Evolutionary conservation across 1,140 invertebrate genomes (phyloP).

Genomic region (Drosophila varians): DNA sequence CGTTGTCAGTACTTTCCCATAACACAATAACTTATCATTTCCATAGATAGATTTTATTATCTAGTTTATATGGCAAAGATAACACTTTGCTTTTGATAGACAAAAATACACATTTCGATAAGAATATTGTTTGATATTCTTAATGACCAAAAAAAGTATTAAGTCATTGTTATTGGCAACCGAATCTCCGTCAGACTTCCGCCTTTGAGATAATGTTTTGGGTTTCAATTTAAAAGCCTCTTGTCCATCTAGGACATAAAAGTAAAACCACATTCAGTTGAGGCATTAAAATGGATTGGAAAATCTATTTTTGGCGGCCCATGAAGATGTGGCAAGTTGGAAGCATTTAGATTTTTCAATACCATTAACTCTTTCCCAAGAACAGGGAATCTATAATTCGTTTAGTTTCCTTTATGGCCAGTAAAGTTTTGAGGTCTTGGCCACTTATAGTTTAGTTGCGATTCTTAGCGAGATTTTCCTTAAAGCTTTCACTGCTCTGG

Average conservation of each 20-base stretch:
- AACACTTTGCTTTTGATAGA: constrained; percentile 14
- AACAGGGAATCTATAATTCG: constrained; percentile 9
- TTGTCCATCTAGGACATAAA: no score
- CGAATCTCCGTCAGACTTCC: no score
- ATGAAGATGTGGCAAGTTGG: no score
- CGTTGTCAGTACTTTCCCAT: background rate
- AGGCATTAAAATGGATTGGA: no score
- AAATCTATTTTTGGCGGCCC: no score
- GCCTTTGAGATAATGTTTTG: no score
- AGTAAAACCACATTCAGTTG: no score
- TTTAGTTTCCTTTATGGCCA: background rate
- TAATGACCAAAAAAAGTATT: background rate
- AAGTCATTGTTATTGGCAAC: background rate
- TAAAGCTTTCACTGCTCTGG: constrained; percentile 28
- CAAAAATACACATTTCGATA: constrained; percentile 15
- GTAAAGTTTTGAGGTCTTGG: no score
- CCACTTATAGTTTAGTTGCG: constrained; percentile 34
- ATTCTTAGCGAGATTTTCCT: constrained; percentile 33
- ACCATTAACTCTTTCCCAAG: background rate
- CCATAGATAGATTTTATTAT: constrained; percentile 5
- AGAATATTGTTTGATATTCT: background rate
- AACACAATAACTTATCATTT: constrained; percentile 27
- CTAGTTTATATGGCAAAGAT: constrained; percentile 13
- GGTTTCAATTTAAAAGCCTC: no score
- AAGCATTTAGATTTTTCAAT: background rate